A percentile compares a stretch with the other conserved stretches of the same genome.
These are phyloP conservation scores for Anguilla marmorata DNA, from an alignment of 2,797 vertebrate species.

Conservation along the genomic window DNA sequence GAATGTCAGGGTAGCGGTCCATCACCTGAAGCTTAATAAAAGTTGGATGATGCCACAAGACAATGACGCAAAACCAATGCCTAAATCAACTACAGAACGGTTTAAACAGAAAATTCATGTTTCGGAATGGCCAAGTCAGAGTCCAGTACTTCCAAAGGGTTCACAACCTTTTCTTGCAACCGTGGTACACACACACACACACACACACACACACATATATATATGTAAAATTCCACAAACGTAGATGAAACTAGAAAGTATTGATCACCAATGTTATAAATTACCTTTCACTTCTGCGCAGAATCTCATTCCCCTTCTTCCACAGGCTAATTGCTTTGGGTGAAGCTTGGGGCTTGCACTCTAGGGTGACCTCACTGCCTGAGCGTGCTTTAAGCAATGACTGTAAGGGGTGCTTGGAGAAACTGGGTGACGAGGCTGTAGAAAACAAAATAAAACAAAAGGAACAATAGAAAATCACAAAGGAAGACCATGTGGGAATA, in stretches of 20 bases:
- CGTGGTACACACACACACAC: no score
- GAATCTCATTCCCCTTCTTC: slow-evolving; percentile 85
- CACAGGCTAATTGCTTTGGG: slow-evolving; percentile 85
- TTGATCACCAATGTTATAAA: slow-evolving; percentile 23
- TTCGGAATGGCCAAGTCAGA: no score
- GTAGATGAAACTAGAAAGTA: slow-evolving; percentile 22
- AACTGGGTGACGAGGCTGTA: slow-evolving; percentile 87
- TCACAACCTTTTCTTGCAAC: no score
- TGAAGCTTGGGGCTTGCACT: slow-evolving; percentile 90
- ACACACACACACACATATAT: no score
- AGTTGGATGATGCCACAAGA: no score
- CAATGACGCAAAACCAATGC: no score
- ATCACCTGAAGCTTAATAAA: no score
- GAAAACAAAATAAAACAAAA: slow-evolving; percentile 41
- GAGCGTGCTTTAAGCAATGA: slow-evolving; percentile 83
- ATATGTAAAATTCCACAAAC: slow-evolving; percentile 7
- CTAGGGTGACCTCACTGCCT: slow-evolving; percentile 85
- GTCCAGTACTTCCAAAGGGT: no score
- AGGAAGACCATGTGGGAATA: slow-evolving; percentile 33
- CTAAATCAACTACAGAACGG: no score
- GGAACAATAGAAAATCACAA: slow-evolving; percentile 15
- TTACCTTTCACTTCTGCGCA: slow-evolving; percentile 88
- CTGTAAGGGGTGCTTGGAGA: slow-evolving; percentile 85
- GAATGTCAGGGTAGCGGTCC: no score
- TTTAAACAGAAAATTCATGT: no score